Evolutionary conservation across 2,888 invertebrate genomes (phyloP).

Genomic region (Synergus laeviventris): DNA sequence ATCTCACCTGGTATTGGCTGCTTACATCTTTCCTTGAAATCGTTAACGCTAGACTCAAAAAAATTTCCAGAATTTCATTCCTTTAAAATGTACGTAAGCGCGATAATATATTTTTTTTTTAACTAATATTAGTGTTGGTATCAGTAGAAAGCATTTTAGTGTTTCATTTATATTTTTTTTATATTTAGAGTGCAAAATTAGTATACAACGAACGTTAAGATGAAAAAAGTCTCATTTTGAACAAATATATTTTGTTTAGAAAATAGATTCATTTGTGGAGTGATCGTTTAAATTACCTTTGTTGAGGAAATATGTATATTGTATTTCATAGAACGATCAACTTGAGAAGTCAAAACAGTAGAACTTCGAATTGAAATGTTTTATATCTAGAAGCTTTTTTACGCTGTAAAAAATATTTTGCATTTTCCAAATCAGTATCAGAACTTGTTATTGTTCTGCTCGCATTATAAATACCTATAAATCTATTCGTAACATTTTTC

Average conservation of each 20-base stretch:
- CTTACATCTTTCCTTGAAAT: slow-evolving; percentile 19
- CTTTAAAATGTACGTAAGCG: slow-evolving; percentile 20
- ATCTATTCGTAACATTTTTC: slow-evolving; percentile 33
- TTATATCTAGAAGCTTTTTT: slow-evolving; percentile 54
- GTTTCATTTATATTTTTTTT: slow-evolving; percentile 15
- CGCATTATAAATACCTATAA: slow-evolving; percentile 31
- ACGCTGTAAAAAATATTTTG: slow-evolving; percentile 52
- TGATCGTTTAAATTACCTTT: not conserved
- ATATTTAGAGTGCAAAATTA: not conserved
- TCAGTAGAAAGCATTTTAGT: not conserved
- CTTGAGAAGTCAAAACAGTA: not conserved
- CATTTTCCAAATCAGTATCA: slow-evolving; percentile 47
- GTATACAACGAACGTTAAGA: slow-evolving; percentile 26
- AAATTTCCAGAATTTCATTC: slow-evolving; percentile 11
- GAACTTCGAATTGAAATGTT: slow-evolving; percentile 38
- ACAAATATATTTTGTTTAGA: slow-evolving; percentile 3
- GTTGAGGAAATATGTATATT: not conserved
- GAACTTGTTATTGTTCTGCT: slow-evolving; percentile 32
- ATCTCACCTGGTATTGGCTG: not conserved
- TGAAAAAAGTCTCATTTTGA: slow-evolving; percentile 1
- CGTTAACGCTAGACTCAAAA: slow-evolving; percentile 8
- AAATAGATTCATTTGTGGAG: not conserved
- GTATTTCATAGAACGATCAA: not conserved
- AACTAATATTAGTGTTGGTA: not conserved
- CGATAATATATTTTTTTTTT: slow-evolving; percentile 15